phyloP scores from a whole-genome alignment of 2,113 vertebrate species.

The Dicerorhinus sumatrensis region DNA sequence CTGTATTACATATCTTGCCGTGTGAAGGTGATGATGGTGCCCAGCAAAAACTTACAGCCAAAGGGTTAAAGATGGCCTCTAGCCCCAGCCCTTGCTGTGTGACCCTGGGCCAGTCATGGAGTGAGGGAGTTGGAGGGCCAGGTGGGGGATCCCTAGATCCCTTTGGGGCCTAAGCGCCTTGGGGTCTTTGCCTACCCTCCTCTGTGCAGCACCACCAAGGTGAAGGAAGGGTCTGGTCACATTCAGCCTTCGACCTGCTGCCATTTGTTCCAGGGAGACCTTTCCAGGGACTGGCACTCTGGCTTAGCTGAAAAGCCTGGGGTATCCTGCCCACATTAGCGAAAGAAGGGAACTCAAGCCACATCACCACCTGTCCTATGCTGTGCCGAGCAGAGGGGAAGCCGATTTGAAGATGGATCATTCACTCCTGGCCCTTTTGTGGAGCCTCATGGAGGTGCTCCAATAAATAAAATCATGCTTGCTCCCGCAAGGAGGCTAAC shows the following conservation, averaged over 20 bases:
- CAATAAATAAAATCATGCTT: not conserved
- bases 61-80: not conserved
- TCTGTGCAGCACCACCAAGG: not conserved
- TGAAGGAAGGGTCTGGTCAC: not conserved
- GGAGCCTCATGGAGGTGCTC: no score
- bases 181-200: not conserved
- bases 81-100: not conserved
- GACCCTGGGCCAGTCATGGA: not conserved
- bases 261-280: not conserved
- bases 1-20: accelerated
- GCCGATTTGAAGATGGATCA: not conserved
- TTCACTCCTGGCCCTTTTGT: not conserved
- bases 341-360: not conserved
- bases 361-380: not conserved
- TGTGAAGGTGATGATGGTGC: no score
- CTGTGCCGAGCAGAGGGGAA: no score
- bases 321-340: not conserved
- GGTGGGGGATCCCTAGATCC: accelerated
- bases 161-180: not conserved
- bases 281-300: not conserved
- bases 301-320: not conserved
- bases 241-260: not conserved
- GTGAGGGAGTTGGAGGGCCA: not conserved
- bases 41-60: not conserved
- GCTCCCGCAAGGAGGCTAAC: not conserved